Conservation (phyloP, 2,888 invertebrate genomes). For the Orthosia incerta region DNA sequence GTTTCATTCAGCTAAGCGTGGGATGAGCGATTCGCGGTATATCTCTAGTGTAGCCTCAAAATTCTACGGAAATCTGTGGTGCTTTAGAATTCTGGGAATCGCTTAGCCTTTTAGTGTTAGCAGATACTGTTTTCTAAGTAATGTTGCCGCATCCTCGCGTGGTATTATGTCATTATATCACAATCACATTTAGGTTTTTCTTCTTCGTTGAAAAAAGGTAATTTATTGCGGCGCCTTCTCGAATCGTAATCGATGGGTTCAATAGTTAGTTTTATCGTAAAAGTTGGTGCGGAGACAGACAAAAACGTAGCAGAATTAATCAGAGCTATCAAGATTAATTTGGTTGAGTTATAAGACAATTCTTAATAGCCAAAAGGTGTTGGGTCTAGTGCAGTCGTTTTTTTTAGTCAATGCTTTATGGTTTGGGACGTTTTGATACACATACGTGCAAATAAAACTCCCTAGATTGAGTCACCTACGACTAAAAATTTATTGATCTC, state of each 20-base stretch:
- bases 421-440: slow-evolving; percentile 2
- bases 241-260: slow-evolving; percentile 51
- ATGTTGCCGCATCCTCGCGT: slow-evolving; percentile 30
- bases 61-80: slow-evolving; percentile 30
- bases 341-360: slow-evolving; percentile 8
- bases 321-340: slow-evolving; percentile 51
- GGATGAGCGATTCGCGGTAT: slow-evolving; percentile 48
- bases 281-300: slow-evolving; percentile 29
- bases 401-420: background rate
- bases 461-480: slow-evolving; percentile 44
- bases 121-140: slow-evolving; percentile 1
- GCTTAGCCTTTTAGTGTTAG: background rate
- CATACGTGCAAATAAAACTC: slow-evolving; percentile 15
- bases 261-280: slow-evolving; percentile 40
- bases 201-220: slow-evolving; percentile 45
- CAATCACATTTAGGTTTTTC: slow-evolving; percentile 41
- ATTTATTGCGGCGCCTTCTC: slow-evolving; percentile 50
- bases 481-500: slow-evolving; percentile 56
- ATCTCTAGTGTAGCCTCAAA: slow-evolving; percentile 41
- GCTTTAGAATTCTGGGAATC: slow-evolving; percentile 22
- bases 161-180: slow-evolving; percentile 42
- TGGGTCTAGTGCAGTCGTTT: background rate
- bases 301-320: slow-evolving; percentile 54
- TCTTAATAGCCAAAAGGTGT: slow-evolving; percentile 5
- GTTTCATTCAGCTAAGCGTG: slow-evolving; percentile 41